phyloP scores from a whole-genome alignment of 2,113 vertebrate genomes.

The Salvelinus fontinalis region DNA sequence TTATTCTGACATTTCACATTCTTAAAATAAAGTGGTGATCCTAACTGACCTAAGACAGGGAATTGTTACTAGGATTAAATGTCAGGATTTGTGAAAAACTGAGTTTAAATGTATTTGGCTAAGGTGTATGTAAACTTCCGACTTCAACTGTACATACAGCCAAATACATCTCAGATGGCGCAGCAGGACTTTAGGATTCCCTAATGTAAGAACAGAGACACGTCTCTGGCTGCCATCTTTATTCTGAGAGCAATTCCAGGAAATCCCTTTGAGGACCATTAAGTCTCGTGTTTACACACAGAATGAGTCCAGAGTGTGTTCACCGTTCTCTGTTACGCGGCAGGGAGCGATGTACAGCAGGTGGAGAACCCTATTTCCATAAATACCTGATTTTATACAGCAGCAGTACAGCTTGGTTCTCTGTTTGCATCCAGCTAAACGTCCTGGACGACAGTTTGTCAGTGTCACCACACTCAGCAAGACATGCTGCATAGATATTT shows the following conservation, averaged over 20 bases:
- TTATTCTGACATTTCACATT: no score
- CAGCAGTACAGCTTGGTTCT: neutral
- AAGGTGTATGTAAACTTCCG: no score
- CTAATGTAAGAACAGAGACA: neutral
- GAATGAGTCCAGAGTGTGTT: neutral
- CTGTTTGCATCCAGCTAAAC: neutral
- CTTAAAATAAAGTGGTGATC: no score
- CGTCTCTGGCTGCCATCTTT: neutral
- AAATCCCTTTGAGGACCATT: neutral
- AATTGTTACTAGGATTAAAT: no score
- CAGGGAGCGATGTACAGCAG: neutral
- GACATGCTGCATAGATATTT: neutral
- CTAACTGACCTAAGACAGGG: no score
- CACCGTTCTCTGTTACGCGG: neutral
- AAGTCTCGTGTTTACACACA: neutral
- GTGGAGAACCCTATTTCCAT: neutral
- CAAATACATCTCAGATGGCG: neutral
- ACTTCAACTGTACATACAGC: no score
- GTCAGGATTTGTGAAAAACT: no score
- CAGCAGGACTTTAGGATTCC: neutral
- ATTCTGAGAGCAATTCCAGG: neutral
- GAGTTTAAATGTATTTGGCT: no score
- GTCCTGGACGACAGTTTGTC: neutral
- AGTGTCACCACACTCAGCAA: neutral
- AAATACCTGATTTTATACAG: neutral